Evolutionary conservation across 2,797 vertebrate species (phyloP), one percentile per base, ranked within the genome.

Genomic region (Sebastes diploproa): DNA sequence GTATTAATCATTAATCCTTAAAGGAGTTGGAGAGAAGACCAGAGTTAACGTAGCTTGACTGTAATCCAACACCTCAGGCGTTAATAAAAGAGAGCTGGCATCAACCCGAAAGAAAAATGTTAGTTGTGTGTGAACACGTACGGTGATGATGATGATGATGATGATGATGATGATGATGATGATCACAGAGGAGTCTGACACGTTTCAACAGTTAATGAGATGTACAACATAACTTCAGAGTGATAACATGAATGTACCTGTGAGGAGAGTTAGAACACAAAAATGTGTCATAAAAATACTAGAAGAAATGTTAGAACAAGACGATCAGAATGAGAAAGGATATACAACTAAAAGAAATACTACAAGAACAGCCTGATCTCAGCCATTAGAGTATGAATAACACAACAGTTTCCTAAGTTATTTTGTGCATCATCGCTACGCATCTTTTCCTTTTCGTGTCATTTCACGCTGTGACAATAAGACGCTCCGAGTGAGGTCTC

Each of bases 11-110:
- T 30, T 14, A 14, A 23, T 76, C 86, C 87, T 84, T 75, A 72
- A 88, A 85, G 77, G 84, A 75, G 52, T 68, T 64, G 85, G 82
- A 85, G 89, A 88, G 83, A 50, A 67, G 38, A 87, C 69, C 66
- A 25, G 76, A 83, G 69, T 88, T 91, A 82, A 82, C 74, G 79
- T 77, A 81, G 38, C 84, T 86, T 23, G 71, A 22, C 81, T 86
- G 86, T 88, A 92, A 94, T 90, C 67, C 38, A 76, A 50, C 82
- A 72, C 88, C 76, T 81, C 36, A 11, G 87, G 90, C 22, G 56
- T 68, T 71, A 58, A 74, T 75, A 78, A 88, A 89, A 55, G 63
- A 70, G 18, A 58, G 59, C 80, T 89, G 84, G 76, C 77, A 76
- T 81, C 77, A 16, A 42, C 68, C 69, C 5, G 2, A 34, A 38